A percentile compares a stretch with the other conserved stretches of the same genome.
Evolutionary conservation across 2,113 vertebrate genomes (phyloP).

Genomic region (Pygoscelis antarcticus): DNA sequence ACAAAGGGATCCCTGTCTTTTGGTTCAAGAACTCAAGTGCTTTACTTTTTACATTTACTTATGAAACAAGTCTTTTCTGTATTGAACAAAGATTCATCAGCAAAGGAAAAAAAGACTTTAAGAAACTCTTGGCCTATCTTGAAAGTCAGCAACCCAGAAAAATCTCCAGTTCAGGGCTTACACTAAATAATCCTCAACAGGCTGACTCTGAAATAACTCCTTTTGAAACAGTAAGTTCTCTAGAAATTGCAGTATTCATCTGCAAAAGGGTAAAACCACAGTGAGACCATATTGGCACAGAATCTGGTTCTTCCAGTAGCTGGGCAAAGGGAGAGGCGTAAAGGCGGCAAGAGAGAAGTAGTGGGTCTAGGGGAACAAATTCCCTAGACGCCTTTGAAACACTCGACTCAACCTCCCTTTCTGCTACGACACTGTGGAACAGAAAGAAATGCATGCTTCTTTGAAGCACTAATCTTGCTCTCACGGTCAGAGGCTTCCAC

Average conservation of each 20-base stretch:
- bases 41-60: background rate
- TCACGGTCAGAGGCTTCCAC: background rate
- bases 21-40: background rate
- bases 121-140: background rate
- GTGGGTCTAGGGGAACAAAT: background rate
- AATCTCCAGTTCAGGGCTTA: background rate
- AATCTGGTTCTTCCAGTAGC: background rate
- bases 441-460: background rate
- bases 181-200: background rate
- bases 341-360: background rate
- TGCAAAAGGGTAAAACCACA: background rate
- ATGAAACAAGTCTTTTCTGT: background rate
- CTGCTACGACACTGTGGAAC: accelerated
- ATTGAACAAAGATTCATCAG: background rate
- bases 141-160: background rate
- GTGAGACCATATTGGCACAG: background rate
- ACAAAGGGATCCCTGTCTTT: background rate
- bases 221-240: background rate
- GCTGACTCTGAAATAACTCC: background rate
- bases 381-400: background rate
- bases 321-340: background rate
- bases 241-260: background rate
- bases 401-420: background rate
- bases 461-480: background rate
- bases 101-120: background rate